phyloP scores from a whole-genome alignment of 2,113 vertebrate species.

The Brachionichthys hirsutus region DNA sequence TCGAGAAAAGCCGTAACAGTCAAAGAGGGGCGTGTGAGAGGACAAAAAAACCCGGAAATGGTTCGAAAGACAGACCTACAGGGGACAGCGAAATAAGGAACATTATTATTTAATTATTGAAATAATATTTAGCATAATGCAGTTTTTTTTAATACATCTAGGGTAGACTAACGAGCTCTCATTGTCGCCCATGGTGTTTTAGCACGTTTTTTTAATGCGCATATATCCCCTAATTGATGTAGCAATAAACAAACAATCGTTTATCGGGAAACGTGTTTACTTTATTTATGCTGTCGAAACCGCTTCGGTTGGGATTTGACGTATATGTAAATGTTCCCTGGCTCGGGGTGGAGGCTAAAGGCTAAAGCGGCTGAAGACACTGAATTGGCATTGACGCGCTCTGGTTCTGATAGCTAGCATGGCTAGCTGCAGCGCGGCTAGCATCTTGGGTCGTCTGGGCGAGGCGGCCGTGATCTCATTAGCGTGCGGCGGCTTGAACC shows the following conservation, averaged over 20 bases:
- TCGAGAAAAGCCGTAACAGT: constrained; percentile 29
- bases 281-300: too few species aligned
- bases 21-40: constrained; percentile 35
- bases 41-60: constrained; percentile 64
- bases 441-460: constrained; percentile 9
- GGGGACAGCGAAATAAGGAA: neutral
- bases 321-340: too few species aligned
- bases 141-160: too few species aligned
- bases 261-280: too few species aligned
- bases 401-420: constrained; percentile 20
- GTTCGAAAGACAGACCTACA: constrained; percentile 16
- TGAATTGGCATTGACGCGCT: constrained; percentile 1
- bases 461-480: constrained; percentile 52
- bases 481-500: constrained; percentile 43
- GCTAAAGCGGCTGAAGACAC: neutral
- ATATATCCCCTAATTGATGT: neutral
- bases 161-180: neutral
- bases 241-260: neutral
- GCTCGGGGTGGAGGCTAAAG: too few species aligned
- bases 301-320: too few species aligned
- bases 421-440: constrained; percentile 21
- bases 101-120: neutral
- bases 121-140: neutral
- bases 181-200: neutral
- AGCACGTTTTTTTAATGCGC: neutral